phyloP scores from a whole-genome alignment of 2,797 vertebrate genomes.

The Ambastaia sidthimunki region DNA sequence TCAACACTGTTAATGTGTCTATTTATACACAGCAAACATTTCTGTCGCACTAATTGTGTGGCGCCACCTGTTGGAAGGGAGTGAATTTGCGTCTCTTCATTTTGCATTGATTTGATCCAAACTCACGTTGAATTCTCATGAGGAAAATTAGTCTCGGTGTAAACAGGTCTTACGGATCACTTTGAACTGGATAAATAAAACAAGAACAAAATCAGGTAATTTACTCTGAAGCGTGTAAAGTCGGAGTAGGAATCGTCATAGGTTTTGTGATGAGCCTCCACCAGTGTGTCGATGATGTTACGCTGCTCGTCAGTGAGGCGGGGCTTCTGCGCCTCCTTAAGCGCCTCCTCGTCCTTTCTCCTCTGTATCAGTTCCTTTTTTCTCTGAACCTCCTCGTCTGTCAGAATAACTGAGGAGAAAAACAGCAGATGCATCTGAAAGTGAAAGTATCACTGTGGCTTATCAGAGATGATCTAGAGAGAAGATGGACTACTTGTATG shows the following conservation, averaged over 20 bases:
- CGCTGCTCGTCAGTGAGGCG: constrained; percentile 89
- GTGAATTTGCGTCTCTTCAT: not conserved
- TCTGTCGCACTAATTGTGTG: not conserved
- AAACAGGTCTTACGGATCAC: not conserved
- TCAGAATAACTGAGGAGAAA: constrained; percentile 88
- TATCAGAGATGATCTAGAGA: no score
- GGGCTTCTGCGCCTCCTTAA: constrained; percentile 87
- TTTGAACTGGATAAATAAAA: not conserved
- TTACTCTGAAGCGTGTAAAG: constrained; percentile 91
- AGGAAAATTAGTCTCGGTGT: not conserved
- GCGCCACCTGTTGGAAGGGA: not conserved
- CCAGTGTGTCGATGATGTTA: constrained; percentile 82
- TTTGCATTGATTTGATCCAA: not conserved
- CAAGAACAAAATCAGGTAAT: constrained; percentile 31
- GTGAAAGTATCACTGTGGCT: not conserved
- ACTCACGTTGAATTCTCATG: not conserved
- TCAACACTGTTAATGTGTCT: not conserved
- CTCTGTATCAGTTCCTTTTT: constrained; percentile 94
- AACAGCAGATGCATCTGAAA: not conserved
- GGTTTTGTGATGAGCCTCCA: constrained; percentile 95
- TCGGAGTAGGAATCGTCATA: constrained; percentile 92
- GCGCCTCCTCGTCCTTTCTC: constrained; percentile 92
- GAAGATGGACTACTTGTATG: no score
- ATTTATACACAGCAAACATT: not conserved
- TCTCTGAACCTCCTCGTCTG: constrained; percentile 96